These are phyloP conservation scores for Anabacerthia variegaticeps DNA, from an alignment of 2,797 vertebrate genomes.

Conservation along the genomic window DNA sequence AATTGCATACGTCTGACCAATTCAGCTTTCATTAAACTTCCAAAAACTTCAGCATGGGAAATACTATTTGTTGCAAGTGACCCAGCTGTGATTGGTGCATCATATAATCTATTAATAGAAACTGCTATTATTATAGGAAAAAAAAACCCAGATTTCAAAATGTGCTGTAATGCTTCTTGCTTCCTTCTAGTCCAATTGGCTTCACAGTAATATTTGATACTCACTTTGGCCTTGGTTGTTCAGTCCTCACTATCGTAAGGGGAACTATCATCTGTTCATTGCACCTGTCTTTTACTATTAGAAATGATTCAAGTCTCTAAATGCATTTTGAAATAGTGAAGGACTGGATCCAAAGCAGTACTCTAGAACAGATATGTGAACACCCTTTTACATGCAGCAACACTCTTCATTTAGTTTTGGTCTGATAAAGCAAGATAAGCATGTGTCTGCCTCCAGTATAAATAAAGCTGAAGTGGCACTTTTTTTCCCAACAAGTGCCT, in stretches of 20 bases:
- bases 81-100: not conserved
- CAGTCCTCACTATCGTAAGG: not conserved
- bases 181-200: not conserved
- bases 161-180: not conserved
- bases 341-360: not conserved
- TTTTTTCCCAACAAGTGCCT: not conserved
- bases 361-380: not conserved
- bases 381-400: not conserved
- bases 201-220: not conserved
- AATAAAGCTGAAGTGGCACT: not conserved
- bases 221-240: not conserved
- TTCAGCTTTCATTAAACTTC: slow-evolving; percentile 1
- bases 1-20: not conserved
- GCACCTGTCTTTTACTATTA: not conserved
- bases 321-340: not conserved
- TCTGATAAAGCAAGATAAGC: not conserved
- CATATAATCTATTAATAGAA: not conserved
- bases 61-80: not conserved
- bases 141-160: not conserved
- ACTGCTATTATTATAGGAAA: not conserved
- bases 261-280: not conserved
- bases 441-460: not conserved
- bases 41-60: not conserved
- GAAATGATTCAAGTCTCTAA: not conserved
- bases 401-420: not conserved